Evolutionary conservation across 2,113 vertebrate genomes (phyloP).

Genomic region (Pelecanus crispus): DNA sequence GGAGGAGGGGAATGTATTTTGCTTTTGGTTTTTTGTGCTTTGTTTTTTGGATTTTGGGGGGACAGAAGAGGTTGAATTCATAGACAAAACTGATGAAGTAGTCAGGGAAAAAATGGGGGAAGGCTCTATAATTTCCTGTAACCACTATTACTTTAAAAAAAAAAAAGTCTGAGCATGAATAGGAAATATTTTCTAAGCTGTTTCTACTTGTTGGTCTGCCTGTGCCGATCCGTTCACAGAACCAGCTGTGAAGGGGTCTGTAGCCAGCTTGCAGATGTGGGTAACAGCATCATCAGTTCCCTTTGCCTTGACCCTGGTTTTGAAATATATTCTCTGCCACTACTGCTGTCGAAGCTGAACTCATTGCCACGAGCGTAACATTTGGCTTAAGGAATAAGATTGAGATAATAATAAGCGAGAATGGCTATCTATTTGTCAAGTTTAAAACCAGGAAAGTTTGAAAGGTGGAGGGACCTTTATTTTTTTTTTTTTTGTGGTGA

Average conservation of each 20-base stretch:
- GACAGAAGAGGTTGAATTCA: background rate
- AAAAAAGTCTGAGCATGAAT: background rate
- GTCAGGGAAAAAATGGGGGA: background rate
- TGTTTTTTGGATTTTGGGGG: background rate
- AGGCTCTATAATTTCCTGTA: background rate
- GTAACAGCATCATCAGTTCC: background rate
- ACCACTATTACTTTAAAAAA: background rate
- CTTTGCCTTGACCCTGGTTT: background rate
- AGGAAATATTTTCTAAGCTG: background rate
- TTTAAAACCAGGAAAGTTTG: background rate
- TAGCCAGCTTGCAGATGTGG: background rate
- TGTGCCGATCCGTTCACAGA: background rate
- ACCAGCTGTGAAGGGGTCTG: background rate
- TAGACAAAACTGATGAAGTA: background rate
- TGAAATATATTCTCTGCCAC: background rate
- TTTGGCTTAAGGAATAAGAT: background rate
- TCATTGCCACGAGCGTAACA: background rate
- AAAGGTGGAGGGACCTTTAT: background rate
- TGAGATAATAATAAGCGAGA: background rate
- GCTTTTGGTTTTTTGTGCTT: background rate
- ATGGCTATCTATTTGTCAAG: background rate
- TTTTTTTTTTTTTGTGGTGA: background rate
- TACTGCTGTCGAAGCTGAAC: background rate
- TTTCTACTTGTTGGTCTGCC: background rate
- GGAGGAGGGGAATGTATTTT: background rate